phyloP scores from a whole-genome alignment of 2,888 invertebrate genomes.

The Microctonus brassicae region DNA sequence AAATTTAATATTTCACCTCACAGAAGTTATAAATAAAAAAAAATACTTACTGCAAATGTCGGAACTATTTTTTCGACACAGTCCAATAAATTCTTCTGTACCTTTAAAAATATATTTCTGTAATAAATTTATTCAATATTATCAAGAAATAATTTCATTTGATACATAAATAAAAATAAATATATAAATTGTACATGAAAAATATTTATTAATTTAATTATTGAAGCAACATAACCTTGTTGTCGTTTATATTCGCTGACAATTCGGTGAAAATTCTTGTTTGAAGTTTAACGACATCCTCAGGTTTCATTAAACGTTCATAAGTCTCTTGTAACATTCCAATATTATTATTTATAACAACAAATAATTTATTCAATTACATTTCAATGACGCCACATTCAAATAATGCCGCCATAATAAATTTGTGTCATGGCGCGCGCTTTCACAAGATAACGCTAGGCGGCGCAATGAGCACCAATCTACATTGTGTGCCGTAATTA shows the following conservation, averaged over 20 bases:
- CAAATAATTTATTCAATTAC: neutral
- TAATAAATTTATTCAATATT: neutral
- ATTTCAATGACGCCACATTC: neutral
- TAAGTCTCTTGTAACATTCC: slow-evolving; percentile 42
- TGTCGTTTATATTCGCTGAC: slow-evolving; percentile 29
- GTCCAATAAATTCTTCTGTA: neutral
- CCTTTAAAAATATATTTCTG: neutral
- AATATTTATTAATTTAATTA: neutral
- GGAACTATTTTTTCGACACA: neutral
- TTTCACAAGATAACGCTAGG: neutral
- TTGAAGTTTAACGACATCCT: slow-evolving; percentile 36
- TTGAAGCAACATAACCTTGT: neutral
- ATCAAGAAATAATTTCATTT: too few relatives aligned
- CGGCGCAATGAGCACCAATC: neutral
- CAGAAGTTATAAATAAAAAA: too few relatives aligned
- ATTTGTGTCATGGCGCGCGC: neutral
- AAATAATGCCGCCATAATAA: neutral
- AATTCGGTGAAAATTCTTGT: slow-evolving; percentile 42
- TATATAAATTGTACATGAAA: neutral
- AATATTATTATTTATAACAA: neutral
- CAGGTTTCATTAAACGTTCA: slow-evolving; percentile 34
- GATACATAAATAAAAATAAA: neutral
- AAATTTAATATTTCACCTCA: too few relatives aligned
- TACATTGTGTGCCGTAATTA: neutral
- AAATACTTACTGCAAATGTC: neutral